Evolutionary conservation across 2,113 vertebrate species (phyloP).

Genomic region (Notiomystis cincta): DNA sequence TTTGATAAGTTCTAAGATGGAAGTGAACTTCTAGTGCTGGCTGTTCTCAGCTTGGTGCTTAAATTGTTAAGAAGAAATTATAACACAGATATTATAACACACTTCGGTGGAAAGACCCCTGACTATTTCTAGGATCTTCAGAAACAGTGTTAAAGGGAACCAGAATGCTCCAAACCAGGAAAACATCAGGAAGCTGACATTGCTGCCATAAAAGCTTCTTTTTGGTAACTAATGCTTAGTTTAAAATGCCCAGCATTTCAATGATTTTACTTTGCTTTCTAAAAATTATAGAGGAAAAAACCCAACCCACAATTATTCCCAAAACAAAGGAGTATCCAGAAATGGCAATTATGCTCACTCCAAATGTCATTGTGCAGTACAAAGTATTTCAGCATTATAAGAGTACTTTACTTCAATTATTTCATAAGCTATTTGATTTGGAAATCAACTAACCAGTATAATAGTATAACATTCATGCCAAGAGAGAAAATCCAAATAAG

Average conservation of each 20-base stretch:
- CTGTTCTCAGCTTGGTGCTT: not conserved
- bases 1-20: not conserved
- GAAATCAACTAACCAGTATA: slow-evolving; percentile 40
- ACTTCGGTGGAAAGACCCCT: not conserved
- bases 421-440: slow-evolving; percentile 66
- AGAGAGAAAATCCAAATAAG: slow-evolving; percentile 59
- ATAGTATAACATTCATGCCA: slow-evolving; percentile 19
- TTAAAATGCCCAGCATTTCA: not conserved
- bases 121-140: not conserved
- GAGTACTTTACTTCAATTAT: slow-evolving; percentile 37
- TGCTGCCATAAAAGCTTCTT: not conserved
- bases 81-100: not conserved
- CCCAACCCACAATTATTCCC: not conserved
- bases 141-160: not conserved
- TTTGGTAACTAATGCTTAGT: not conserved
- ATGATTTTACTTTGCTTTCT: not conserved
- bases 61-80: not conserved
- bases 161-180: not conserved
- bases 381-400: slow-evolving; percentile 41
- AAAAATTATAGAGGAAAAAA: not conserved
- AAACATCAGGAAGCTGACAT: not conserved
- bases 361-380: slow-evolving; percentile 2
- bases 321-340: slow-evolving; percentile 39
- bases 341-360: not conserved
- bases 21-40: not conserved